Conservation (phyloP, 2,797 vertebrate genomes). For the Momotus momota region DNA sequence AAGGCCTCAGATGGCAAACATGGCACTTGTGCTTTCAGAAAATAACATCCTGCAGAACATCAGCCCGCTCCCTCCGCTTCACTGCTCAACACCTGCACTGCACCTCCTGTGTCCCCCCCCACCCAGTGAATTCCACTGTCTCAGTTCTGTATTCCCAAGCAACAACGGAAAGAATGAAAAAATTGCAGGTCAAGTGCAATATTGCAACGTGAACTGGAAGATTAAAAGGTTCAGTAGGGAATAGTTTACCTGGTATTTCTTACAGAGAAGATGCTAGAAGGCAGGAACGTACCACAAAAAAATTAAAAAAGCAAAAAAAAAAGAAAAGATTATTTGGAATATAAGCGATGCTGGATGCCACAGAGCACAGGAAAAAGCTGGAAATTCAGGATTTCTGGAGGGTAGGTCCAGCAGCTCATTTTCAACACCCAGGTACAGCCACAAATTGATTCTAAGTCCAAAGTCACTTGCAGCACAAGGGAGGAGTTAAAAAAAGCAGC, state of each 20-base stretch:
- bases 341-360: neutral
- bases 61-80: accelerated
- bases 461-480: accelerated
- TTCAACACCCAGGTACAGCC: neutral
- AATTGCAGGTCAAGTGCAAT: neutral
- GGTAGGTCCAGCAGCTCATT: neutral
- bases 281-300: neutral
- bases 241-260: neutral
- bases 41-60: neutral
- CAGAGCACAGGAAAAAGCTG: neutral
- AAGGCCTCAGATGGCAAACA: neutral
- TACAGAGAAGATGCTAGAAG: neutral
- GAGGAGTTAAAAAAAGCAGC: neutral
- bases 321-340: neutral
- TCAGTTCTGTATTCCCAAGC: neutral
- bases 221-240: neutral
- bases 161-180: neutral
- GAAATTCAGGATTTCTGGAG: neutral
- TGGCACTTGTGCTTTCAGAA: neutral
- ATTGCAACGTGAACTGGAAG: neutral
- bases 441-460: accelerated
- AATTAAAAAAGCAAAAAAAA: neutral
- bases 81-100: neutral
- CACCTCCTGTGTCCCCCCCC: neutral
- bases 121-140: neutral